phyloP scores from a whole-genome alignment of 2,113 vertebrate genomes.

The Carlito syrichta region DNA sequence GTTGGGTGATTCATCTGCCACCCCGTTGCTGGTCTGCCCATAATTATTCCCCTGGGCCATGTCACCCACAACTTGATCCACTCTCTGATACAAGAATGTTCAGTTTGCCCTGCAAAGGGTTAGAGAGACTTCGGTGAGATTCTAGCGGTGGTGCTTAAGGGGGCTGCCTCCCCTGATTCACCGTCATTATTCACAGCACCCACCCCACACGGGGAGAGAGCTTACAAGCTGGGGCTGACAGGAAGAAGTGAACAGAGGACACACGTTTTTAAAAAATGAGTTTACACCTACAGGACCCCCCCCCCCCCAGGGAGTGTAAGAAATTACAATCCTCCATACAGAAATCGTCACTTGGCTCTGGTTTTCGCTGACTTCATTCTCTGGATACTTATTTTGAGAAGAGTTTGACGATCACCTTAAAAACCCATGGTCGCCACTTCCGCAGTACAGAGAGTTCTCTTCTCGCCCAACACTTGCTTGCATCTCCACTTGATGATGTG shows the following conservation, averaged over 20 bases:
- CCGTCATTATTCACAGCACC: background rate
- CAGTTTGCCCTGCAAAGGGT: constrained; percentile 74
- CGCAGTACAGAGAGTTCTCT: background rate
- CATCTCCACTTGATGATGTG: background rate
- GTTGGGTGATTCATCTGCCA: constrained; percentile 95
- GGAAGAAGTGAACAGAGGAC: background rate
- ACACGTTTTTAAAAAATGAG: background rate
- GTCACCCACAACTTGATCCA: constrained; percentile 80
- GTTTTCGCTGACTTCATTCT: background rate
- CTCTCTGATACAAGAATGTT: constrained; percentile 70
- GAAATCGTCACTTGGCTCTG: background rate
- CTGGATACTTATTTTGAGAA: background rate
- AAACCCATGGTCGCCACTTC: background rate
- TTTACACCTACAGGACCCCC: background rate
- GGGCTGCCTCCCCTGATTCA: constrained; percentile 5
- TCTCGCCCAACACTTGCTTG: background rate
- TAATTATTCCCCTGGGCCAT: constrained; percentile 98
- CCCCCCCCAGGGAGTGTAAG: background rate
- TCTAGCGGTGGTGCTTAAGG: background rate
- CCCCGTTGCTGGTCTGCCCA: constrained; percentile 93
- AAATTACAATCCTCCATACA: background rate
- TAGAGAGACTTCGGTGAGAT: constrained; percentile 58
- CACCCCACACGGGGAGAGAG: background rate
- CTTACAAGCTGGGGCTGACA: background rate
- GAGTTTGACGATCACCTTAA: background rate